A percentile compares a stretch with the other conserved stretches of the same genome.
These are phyloP conservation scores for Nymphalis io DNA, from an alignment of 1,140 invertebrate species.

Conservation along the genomic window DNA sequence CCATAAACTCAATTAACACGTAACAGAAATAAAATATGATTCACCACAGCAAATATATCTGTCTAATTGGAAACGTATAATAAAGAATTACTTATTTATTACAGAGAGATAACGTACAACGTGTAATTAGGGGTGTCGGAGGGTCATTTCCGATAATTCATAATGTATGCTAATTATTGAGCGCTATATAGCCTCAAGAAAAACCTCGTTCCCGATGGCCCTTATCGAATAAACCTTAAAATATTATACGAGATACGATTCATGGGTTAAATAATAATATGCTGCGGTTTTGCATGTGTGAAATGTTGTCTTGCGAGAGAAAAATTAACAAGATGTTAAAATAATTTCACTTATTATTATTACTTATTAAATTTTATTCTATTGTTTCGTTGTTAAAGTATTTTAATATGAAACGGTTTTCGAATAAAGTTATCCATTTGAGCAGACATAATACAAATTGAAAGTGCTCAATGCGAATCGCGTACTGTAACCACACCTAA, in stretches of 20 bases:
- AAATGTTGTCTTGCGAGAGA: neutral
- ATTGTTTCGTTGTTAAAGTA: no score
- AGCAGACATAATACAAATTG: neutral
- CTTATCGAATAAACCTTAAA: constrained; percentile 35
- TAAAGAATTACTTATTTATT: constrained; percentile 70
- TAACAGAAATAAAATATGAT: constrained; percentile 61
- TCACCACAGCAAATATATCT: constrained; percentile 61
- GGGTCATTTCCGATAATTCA: constrained; percentile 75
- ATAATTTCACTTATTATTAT: no score
- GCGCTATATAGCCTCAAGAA: constrained; percentile 58
- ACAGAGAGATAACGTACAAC: constrained; percentile 51
- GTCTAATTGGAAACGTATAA: constrained; percentile 59
- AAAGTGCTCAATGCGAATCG: neutral
- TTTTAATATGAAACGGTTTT: neutral
- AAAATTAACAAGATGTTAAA: neutral
- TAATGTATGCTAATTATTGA: constrained; percentile 78
- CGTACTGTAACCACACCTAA: constrained; percentile 1
- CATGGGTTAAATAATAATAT: constrained; percentile 1
- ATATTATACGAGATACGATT: constrained; percentile 28
- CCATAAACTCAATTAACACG: constrained; percentile 59
- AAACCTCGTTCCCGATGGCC: constrained; percentile 39
- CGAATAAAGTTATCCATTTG: constrained; percentile 1
- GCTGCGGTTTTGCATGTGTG: neutral
- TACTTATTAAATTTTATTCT: no score
- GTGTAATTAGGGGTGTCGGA: constrained; percentile 67